A percentile compares a stretch with the other conserved stretches of the same genome.
Evolutionary conservation across 2,888 invertebrate genomes (phyloP).

Genomic region (Xestia ashworthii): DNA sequence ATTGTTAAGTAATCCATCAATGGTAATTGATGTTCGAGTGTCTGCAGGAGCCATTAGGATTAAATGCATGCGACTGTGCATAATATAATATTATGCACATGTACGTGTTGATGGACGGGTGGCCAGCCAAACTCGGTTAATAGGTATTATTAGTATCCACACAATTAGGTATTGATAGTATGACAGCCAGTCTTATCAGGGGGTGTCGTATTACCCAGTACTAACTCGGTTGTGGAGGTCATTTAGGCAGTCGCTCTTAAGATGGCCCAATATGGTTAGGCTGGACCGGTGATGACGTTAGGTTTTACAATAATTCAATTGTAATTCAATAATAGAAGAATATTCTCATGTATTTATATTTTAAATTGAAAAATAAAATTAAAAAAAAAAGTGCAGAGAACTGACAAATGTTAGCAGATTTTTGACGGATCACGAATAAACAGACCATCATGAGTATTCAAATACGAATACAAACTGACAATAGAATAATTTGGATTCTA

Average conservation of each 20-base stretch:
- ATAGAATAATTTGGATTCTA: slow-evolving; percentile 7
- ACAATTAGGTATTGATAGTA: background rate
- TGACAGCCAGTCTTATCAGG: too few relatives aligned
- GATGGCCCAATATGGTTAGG: too few relatives aligned
- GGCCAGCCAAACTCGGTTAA: background rate
- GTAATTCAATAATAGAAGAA: too few relatives aligned
- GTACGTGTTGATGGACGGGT: background rate
- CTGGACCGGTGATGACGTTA: too few relatives aligned
- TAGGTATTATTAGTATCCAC: background rate
- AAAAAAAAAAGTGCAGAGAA: background rate
- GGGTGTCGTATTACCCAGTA: too few relatives aligned
- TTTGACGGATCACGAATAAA: background rate
- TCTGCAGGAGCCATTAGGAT: slow-evolving; percentile 40
- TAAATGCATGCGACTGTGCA: slow-evolving; percentile 18
- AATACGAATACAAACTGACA: background rate
- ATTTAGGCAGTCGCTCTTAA: too few relatives aligned
- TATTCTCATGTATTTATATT: too few relatives aligned
- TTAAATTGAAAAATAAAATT: background rate
- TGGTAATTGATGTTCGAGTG: slow-evolving; percentile 24
- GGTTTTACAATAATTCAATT: too few relatives aligned
- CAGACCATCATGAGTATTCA: background rate
- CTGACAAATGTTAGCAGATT: background rate
- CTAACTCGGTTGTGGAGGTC: too few relatives aligned
- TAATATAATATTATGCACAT: background rate
- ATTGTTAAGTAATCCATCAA: slow-evolving; percentile 50